A percentile compares a stretch with the other conserved stretches of the same genome.
phyloP scores from a whole-genome alignment of 1,140 invertebrate species.

The Eurosta solidaginis region DNA sequence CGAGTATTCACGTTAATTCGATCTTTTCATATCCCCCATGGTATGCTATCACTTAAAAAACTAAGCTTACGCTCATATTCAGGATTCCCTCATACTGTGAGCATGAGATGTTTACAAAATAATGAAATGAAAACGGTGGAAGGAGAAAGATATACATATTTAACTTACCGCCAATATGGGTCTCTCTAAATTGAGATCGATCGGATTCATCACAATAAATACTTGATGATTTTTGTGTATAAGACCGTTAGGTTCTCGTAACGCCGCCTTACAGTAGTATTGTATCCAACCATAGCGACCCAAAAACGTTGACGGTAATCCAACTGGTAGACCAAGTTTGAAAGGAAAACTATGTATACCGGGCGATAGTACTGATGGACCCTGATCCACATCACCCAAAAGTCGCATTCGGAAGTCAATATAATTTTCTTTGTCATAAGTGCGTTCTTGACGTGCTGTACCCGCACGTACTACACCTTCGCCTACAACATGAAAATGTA shows the following conservation, averaged over 20 bases:
- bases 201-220: slow-evolving; percentile 95
- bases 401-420: slow-evolving; percentile 94
- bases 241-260: slow-evolving; percentile 85
- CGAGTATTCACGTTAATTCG: no score
- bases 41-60: no score
- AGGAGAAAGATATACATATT: background rate
- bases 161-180: slow-evolving; percentile 79
- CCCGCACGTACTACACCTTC: slow-evolving; percentile 86
- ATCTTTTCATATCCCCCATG: no score
- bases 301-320: slow-evolving; percentile 89
- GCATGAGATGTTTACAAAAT: no score
- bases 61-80: no score
- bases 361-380: slow-evolving; percentile 83
- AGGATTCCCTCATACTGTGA: no score
- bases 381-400: slow-evolving; percentile 82
- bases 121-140: no score
- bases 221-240: slow-evolving; percentile 96
- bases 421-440: slow-evolving; percentile 91
- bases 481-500: slow-evolving; percentile 93
- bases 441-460: slow-evolving; percentile 77
- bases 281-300: slow-evolving; percentile 96
- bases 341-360: slow-evolving; percentile 96
- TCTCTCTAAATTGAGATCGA: slow-evolving; percentile 90
- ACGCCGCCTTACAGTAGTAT: slow-evolving; percentile 90
- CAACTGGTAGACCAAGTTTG: slow-evolving; percentile 86